Evolutionary conservation across 2,888 invertebrate genomes (phyloP).

Genomic region (Orthosia incerta): DNA sequence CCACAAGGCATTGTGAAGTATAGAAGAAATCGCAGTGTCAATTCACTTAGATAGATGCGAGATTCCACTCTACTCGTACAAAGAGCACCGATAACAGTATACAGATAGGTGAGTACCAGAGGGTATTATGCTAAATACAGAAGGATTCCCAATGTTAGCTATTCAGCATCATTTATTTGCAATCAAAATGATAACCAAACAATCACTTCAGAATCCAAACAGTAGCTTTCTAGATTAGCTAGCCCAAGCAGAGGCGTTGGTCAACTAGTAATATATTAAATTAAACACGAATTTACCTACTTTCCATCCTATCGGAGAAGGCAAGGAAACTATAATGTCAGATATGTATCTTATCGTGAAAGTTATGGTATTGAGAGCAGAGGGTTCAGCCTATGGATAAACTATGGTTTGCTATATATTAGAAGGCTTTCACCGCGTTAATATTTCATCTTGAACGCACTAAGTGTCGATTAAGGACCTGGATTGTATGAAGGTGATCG

Average conservation of each 20-base stretch:
- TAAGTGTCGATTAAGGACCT: constrained; percentile 58
- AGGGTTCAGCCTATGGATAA: constrained; percentile 54
- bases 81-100: background rate
- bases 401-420: constrained; percentile 54
- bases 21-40: background rate
- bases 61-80: background rate
- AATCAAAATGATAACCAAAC: background rate
- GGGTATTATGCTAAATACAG: background rate
- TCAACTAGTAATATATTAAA: constrained; percentile 48
- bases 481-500: constrained; percentile 55
- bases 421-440: constrained; percentile 57
- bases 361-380: constrained; percentile 63
- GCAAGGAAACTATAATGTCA: constrained; percentile 58
- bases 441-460: constrained; percentile 52
- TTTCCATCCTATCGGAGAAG: constrained; percentile 54
- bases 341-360: constrained; percentile 66
- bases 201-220: constrained; percentile 6
- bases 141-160: background rate
- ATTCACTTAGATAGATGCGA: background rate
- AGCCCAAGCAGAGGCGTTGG: constrained; percentile 29
- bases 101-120: background rate
- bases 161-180: background rate
- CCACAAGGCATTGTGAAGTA: background rate
- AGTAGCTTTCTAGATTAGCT: constrained; percentile 41
- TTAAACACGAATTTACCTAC: constrained; percentile 59